Evolutionary conservation across 2,888 invertebrate species (phyloP).

Genomic region (Rhaphigaster nebulosa): DNA sequence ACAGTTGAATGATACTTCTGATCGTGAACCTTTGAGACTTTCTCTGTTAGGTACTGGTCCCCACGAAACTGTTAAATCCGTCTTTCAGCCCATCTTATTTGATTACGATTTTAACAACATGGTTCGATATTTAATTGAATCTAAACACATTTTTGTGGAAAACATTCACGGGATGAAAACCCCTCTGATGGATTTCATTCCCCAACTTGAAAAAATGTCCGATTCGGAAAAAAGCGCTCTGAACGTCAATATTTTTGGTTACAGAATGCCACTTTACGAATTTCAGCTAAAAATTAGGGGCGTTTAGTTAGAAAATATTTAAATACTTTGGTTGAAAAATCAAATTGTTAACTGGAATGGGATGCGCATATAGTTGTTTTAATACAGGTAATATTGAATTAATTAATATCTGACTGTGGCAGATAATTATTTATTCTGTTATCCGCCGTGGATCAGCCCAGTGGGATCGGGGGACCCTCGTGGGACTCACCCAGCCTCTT

Average conservation of each 20-base stretch:
- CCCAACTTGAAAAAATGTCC: not conserved
- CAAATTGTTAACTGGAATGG: too few relatives aligned
- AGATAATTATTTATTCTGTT: too few relatives aligned
- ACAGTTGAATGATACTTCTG: not conserved
- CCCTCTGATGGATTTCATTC: not conserved
- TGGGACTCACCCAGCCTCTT: too few relatives aligned
- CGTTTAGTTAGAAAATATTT: not conserved
- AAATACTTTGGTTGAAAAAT: not conserved
- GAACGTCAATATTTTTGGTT: slow-evolving; percentile 26
- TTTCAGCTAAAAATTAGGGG: not conserved
- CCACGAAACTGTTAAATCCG: not conserved
- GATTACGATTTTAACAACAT: slow-evolving; percentile 31
- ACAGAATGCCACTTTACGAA: not conserved
- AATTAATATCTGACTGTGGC: too few relatives aligned
- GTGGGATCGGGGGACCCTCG: too few relatives aligned
- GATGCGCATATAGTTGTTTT: too few relatives aligned
- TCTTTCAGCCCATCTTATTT: not conserved
- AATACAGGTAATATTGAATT: too few relatives aligned
- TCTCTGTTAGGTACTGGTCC: not conserved
- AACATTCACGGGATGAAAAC: not conserved
- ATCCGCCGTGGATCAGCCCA: too few relatives aligned
- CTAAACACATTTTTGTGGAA: not conserved
- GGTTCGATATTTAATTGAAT: slow-evolving; percentile 53
- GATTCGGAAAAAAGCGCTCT: not conserved
- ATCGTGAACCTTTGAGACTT: not conserved